These are phyloP conservation scores for Trichomalopsis sarcophagae DNA, from an alignment of 1,140 invertebrate genomes.

Conservation along the genomic window DNA sequence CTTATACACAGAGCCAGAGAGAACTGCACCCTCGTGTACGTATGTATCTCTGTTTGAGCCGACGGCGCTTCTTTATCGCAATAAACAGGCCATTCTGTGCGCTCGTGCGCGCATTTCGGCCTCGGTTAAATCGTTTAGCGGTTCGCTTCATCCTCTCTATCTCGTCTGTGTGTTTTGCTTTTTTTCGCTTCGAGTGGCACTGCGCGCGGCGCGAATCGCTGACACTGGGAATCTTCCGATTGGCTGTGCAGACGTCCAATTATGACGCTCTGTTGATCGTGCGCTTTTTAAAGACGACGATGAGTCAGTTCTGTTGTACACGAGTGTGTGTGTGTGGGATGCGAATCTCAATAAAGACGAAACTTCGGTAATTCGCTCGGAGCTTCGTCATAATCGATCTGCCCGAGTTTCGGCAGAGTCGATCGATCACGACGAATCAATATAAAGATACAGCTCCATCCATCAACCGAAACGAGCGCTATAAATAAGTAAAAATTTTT, in stretches of 20 bases:
- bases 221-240: slow-evolving; percentile 19
- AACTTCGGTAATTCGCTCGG: too few relatives aligned
- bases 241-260: not conserved
- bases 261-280: not conserved
- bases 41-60: slow-evolving; percentile 61
- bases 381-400: too few relatives aligned
- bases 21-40: not conserved
- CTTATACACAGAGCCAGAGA: too few relatives aligned
- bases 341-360: too few relatives aligned
- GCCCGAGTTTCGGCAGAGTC: not conserved
- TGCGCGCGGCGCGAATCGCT: slow-evolving; percentile 7
- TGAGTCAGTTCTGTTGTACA: too few relatives aligned
- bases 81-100: slow-evolving; percentile 63
- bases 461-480: not conserved
- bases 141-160: slow-evolving; percentile 17
- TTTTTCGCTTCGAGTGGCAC: slow-evolving; percentile 1
- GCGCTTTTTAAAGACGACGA: not conserved
- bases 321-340: too few relatives aligned
- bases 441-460: not conserved
- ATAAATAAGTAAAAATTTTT: slow-evolving; percentile 3
- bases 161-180: slow-evolving; percentile 2
- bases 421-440: not conserved
- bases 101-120: slow-evolving; percentile 57
- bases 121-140: slow-evolving; percentile 24
- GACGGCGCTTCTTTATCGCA: slow-evolving; percentile 62